phyloP scores from a whole-genome alignment of 2,888 invertebrate genomes.

The Agrotis segetum region DNA sequence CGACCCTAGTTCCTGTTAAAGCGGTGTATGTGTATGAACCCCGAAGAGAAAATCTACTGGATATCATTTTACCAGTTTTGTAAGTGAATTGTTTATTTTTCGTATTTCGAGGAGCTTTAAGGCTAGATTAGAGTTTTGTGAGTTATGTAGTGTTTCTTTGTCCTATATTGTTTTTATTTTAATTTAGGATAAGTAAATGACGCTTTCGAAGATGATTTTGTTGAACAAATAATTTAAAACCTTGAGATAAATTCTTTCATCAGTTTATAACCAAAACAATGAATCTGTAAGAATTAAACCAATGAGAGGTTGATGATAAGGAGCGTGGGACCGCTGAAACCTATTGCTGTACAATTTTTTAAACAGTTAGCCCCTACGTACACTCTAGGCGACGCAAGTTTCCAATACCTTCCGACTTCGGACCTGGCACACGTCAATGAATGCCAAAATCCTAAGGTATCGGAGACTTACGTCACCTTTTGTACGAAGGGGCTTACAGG shows the following conservation, averaged over 20 bases:
- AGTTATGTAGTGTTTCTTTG: background rate
- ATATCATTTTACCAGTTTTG: conserved; percentile 11
- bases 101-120: conserved; percentile 3
- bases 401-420: too few relatives aligned
- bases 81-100: conserved; percentile 21
- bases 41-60: background rate
- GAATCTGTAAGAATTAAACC: background rate
- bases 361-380: too few relatives aligned
- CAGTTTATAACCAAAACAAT: too few relatives aligned
- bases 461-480: too few relatives aligned
- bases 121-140: background rate
- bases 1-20: conserved; percentile 1
- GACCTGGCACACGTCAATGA: too few relatives aligned
- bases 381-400: too few relatives aligned
- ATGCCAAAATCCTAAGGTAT: too few relatives aligned
- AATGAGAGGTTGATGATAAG: too few relatives aligned
- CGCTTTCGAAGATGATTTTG: background rate
- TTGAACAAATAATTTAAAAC: background rate
- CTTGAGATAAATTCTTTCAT: too few relatives aligned
- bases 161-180: background rate
- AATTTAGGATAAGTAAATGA: background rate
- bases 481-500: too few relatives aligned
- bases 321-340: too few relatives aligned
- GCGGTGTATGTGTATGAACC: conserved; percentile 11
- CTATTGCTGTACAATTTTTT: too few relatives aligned